Conservation (phyloP, 2,888 invertebrate genomes). For the Synergus laeviventris region DNA sequence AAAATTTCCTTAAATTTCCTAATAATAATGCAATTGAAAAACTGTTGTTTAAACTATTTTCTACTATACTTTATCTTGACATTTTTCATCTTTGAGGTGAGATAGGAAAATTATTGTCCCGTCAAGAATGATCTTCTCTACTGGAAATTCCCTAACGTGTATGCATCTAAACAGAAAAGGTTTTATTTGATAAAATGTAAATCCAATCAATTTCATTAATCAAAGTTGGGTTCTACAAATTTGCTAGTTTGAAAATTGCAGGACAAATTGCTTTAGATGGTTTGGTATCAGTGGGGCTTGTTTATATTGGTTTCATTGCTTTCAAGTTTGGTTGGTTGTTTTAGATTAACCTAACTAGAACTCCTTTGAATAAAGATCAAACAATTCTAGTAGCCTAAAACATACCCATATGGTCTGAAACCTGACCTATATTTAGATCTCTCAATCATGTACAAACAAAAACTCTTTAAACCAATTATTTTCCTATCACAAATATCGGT, state of each 20-base stretch:
- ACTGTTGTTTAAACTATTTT: too few species aligned
- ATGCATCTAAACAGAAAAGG: not conserved
- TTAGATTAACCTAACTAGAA: not conserved
- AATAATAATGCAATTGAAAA: too few species aligned
- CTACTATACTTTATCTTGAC: too few species aligned
- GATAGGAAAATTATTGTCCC: constrained; percentile 5
- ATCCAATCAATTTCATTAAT: not conserved
- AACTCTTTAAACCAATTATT: not conserved
- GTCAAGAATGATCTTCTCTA: not conserved
- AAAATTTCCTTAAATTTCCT: too few species aligned
- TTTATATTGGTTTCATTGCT: not conserved
- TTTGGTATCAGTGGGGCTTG: not conserved
- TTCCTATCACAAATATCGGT: not conserved
- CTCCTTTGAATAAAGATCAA: not conserved
- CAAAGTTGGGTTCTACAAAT: not conserved
- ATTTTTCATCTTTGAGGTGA: too few species aligned
- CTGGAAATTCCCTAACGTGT: not conserved
- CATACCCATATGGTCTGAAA: too few species aligned
- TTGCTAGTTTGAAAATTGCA: not conserved
- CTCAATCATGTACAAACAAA: too few species aligned
- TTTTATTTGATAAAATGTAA: not conserved
- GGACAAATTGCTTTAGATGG: not conserved
- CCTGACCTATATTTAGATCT: too few species aligned
- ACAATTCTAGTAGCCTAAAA: not conserved
- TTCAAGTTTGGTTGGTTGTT: not conserved